phyloP scores from a whole-genome alignment of 2,113 vertebrate species.

The Sebastes fasciatus region DNA sequence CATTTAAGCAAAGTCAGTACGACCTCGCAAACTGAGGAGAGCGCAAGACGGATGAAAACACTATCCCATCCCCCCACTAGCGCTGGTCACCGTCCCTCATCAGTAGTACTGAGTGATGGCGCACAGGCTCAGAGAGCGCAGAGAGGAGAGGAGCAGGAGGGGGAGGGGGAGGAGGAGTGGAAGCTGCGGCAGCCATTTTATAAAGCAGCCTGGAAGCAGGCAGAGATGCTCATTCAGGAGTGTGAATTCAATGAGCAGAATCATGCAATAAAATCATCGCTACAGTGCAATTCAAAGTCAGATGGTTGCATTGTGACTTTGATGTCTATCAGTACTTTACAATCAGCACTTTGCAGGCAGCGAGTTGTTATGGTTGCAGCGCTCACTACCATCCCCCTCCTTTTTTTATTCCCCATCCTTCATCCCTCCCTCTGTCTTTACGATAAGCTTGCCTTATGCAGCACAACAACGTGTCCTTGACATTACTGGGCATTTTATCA shows the following conservation, averaged over 20 bases:
- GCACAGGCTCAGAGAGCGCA: conserved; percentile 69
- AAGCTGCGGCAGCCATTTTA: conserved; percentile 82
- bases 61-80: conserved; percentile 65
- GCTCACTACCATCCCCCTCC: conserved; percentile 9
- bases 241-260: conserved; percentile 1
- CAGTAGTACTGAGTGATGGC: conserved; percentile 78
- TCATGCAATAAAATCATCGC: conserved; percentile 3
- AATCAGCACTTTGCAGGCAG: conserved; percentile 1
- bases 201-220: conserved; percentile 72
- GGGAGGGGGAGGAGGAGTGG: conserved; percentile 62
- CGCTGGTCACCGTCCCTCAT: conserved; percentile 72
- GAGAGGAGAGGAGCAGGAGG: conserved; percentile 58
- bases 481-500: conserved; percentile 16
- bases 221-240: conserved; percentile 65
- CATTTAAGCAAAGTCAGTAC: conserved; percentile 4
- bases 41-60: conserved; percentile 46
- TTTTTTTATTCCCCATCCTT: neutral
- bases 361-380: conserved; percentile 6
- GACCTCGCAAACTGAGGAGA: conserved; percentile 24
- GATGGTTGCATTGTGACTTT: conserved; percentile 1
- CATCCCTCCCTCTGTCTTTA: conserved; percentile 15
- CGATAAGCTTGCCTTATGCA: neutral
- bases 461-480: conserved; percentile 14
- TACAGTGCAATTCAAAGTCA: neutral
- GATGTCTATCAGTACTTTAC: neutral